Percentiles rank a stretch among this genome's conserved stretches.
Conservation (phyloP, 2,888 invertebrate genomes). For the Machimus rusticus region DNA sequence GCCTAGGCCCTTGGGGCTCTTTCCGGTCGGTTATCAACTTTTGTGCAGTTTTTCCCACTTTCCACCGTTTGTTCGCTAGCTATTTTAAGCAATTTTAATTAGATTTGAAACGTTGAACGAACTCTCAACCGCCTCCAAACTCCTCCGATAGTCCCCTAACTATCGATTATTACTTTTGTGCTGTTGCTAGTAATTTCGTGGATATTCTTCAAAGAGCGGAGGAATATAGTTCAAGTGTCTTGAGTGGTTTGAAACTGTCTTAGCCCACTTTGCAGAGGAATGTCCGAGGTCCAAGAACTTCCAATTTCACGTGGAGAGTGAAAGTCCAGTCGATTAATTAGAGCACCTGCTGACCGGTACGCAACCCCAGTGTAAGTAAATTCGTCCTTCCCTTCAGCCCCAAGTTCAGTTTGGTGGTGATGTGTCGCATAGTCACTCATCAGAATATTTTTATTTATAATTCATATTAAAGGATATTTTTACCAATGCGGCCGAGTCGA, state of each 20-base stretch:
- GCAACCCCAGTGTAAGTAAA: not conserved
- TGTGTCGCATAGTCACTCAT: not conserved
- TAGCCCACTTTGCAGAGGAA: not conserved
- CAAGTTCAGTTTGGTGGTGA: not conserved
- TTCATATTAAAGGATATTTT: conserved; percentile 21
- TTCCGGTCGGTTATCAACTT: conserved; percentile 1
- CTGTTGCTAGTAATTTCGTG: not conserved
- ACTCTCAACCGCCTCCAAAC: not conserved
- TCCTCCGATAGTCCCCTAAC: not conserved
- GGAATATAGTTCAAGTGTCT: not conserved
- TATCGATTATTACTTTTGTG: not conserved
- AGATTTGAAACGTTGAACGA: conserved; percentile 15
- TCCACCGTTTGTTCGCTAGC: not conserved
- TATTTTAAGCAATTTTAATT: not conserved
- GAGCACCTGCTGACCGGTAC: not conserved
- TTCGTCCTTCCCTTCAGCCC: not conserved
- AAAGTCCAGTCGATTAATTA: not conserved
- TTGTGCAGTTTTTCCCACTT: not conserved
- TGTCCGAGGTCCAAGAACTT: not conserved
- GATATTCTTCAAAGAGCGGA: not conserved
- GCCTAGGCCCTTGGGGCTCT: not conserved
- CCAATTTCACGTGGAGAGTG: not conserved
- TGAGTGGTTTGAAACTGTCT: not conserved
- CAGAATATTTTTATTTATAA: not conserved
- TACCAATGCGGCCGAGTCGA: not conserved